These are phyloP conservation scores for Serrognathus titanus DNA, from an alignment of 2,888 invertebrate genomes.

Conservation along the genomic window DNA sequence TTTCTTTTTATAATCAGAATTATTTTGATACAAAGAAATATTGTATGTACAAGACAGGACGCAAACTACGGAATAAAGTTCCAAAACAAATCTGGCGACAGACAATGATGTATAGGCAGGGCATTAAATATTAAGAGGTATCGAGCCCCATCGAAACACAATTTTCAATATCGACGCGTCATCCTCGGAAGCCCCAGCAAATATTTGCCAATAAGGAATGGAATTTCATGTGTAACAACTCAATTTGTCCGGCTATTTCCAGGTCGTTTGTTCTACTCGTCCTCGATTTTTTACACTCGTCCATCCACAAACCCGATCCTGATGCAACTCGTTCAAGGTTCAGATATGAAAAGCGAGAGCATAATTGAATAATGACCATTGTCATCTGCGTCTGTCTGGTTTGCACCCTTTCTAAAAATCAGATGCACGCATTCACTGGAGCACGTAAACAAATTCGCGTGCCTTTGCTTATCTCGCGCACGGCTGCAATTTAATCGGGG, in stretches of 20 bases:
- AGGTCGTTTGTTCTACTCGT: conserved; percentile 11
- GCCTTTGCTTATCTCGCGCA: conserved; percentile 26
- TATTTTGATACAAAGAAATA: no score
- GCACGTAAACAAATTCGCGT: conserved; percentile 29
- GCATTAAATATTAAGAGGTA: not conserved
- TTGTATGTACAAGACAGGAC: no score
- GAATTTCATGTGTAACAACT: conserved; percentile 21
- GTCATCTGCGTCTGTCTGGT: not conserved
- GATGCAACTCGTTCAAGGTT: no score
- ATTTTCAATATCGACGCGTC: not conserved
- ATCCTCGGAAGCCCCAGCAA: not conserved
- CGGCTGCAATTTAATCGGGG: conserved; percentile 27
- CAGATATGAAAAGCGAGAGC: no score
- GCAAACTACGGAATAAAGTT: not conserved
- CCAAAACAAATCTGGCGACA: not conserved
- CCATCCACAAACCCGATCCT: no score
- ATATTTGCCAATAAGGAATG: conserved; percentile 23
- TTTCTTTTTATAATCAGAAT: no score
- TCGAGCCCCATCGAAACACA: not conserved
- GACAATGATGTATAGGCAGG: not conserved
- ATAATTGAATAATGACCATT: no score
- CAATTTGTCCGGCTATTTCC: conserved; percentile 21
- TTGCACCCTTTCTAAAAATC: conserved; percentile 15
- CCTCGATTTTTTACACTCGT: no score
- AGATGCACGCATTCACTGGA: conserved; percentile 16